Conservation (phyloP, 2,888 invertebrate species). For the Caradrina kadenii region DNA sequence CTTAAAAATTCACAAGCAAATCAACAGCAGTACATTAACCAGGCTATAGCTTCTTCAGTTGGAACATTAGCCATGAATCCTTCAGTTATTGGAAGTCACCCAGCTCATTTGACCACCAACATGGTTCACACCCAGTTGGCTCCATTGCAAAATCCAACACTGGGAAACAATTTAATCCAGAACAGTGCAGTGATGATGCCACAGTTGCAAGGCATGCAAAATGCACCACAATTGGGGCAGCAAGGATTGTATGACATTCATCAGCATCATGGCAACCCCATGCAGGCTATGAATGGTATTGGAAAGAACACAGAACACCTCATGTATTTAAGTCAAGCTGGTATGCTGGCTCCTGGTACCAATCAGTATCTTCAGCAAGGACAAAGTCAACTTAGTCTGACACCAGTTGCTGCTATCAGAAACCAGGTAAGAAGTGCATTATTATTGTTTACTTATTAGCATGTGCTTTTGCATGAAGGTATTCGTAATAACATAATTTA, state of each 20-base stretch:
- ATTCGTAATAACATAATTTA: not conserved
- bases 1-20: conserved; percentile 88
- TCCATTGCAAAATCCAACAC: conserved; percentile 87
- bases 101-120: conserved; percentile 85
- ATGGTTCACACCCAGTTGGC: conserved; percentile 90
- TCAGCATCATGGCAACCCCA: conserved; percentile 86
- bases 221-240: conserved; percentile 88
- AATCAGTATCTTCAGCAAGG: conserved; percentile 92
- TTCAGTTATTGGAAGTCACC: conserved; percentile 87
- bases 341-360: conserved; percentile 91
- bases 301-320: conserved; percentile 88
- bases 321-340: conserved; percentile 88
- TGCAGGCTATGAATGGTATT: conserved; percentile 89
- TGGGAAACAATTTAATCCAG: conserved; percentile 86
- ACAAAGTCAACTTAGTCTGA: conserved; percentile 90
- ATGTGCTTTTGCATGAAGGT: conserved; percentile 13
- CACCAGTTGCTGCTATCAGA: conserved; percentile 86
- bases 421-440: conserved; percentile 82
- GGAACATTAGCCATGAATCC: conserved; percentile 87
- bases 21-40: conserved; percentile 88
- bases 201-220: conserved; percentile 87
- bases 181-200: conserved; percentile 89
- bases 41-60: conserved; percentile 86
- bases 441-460: conserved; percentile 13
- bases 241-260: conserved; percentile 89